phyloP scores from a whole-genome alignment of 2,888 invertebrate species.

The Orthosia cruda region DNA sequence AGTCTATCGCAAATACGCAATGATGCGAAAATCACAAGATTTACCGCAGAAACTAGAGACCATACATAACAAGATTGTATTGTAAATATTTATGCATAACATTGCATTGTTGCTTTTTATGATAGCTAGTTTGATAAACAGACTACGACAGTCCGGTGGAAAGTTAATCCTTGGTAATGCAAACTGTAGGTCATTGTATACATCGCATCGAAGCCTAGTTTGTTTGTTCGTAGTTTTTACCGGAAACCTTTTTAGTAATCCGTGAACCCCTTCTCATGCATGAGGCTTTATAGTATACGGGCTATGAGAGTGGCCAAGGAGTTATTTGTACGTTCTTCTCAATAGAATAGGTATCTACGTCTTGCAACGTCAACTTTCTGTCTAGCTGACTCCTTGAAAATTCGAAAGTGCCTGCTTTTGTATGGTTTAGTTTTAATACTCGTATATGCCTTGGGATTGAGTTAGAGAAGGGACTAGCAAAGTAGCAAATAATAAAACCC shows the following conservation, averaged over 20 bases:
- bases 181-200: background rate
- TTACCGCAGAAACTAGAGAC: background rate
- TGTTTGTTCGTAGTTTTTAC: background rate
- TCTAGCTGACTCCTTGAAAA: background rate
- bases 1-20: no score
- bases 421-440: background rate
- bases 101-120: slow-evolving; percentile 8
- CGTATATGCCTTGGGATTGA: background rate
- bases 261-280: background rate
- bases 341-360: background rate
- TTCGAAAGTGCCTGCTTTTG: background rate
- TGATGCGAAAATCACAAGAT: background rate
- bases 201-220: background rate
- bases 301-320: no score
- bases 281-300: background rate
- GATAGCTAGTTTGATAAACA: background rate
- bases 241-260: background rate
- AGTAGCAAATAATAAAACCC: background rate
- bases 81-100: slow-evolving; percentile 18
- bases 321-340: background rate
- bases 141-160: background rate
- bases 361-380: background rate
- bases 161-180: background rate
- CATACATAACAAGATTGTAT: background rate
- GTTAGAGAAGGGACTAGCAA: background rate